Evolutionary conservation across 2,113 vertebrate species (phyloP), one percentile per base, ranked within the genome.

Genomic region (Tretioscincus oriximinensis): DNA sequence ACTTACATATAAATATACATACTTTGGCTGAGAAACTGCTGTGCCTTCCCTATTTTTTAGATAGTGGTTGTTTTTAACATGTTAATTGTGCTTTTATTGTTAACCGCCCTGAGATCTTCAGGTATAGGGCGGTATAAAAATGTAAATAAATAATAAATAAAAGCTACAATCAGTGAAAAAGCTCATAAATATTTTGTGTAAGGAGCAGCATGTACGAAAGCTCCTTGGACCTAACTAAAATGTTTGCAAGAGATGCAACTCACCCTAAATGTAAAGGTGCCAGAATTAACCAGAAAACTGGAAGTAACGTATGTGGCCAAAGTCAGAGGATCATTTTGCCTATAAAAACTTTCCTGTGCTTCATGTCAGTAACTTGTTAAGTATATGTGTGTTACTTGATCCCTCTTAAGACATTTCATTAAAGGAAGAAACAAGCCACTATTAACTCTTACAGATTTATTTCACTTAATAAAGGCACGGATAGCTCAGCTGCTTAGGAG

Each of bases 131-230:
- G n/a, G n/a, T n/a, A n/a, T n/a, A n/a, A n/a, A n/a, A n/a, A n/a
- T n/a, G n/a, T n/a, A n/a, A n/a, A n/a, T n/a, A n/a, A n/a, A n/a
- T n/a, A n/a, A n/a, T n/a, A n/a, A n/a, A n/a, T n/a, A n/a, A n/a
- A n/a, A n/a, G n/a, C n/a, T n/a, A n/a, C n/a, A n/a, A n/a, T 20
- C 61, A 73, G 45, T 88, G 88, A 76, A 87, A 84, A 83, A 72
- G 77, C 3, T 5, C 0, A 9, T 72, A 66, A 28, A 82, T 67
- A 49, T 3, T 49, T 1, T 76, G 29, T 73, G n/a, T 80, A 12
- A 0, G 49, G n/a, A 64, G 1, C 22, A 90, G 85, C 80, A 83
- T 63, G 83, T 82, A 82, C 6, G 11, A 77, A 24, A 76, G 49
- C 2, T 80, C 79, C 83, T 0, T 1, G 77, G 49, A 77, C 1